phyloP scores from a whole-genome alignment of 2,113 vertebrate species.

The Dascyllus trimaculatus region DNA sequence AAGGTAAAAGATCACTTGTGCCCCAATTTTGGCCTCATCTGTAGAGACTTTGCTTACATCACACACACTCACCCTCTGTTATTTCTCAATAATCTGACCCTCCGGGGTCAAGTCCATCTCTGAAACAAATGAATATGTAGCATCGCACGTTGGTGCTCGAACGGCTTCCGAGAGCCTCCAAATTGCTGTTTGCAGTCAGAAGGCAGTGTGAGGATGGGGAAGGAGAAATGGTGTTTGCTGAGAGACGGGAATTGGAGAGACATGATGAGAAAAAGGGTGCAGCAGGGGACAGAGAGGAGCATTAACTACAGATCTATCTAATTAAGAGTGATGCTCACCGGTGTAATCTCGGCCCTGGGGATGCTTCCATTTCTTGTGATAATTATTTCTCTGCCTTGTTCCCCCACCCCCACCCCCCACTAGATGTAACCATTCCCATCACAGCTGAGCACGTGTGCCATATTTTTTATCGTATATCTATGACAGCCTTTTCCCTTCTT shows the following conservation, averaged over 20 bases:
- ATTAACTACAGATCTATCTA: slow-evolving; percentile 76
- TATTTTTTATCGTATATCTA: slow-evolving; percentile 30
- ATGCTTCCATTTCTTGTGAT: slow-evolving; percentile 47
- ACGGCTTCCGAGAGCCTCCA: slow-evolving; percentile 27
- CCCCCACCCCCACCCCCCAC: slow-evolving; percentile 20
- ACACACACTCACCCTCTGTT: slow-evolving; percentile 16
- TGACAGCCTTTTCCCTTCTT: slow-evolving; percentile 34
- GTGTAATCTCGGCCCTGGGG: slow-evolving; percentile 68
- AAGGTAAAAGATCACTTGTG: slow-evolving; percentile 3
- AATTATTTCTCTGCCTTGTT: slow-evolving; percentile 74
- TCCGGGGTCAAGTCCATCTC: slow-evolving; percentile 50
- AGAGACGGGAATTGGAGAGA: slow-evolving; percentile 20
- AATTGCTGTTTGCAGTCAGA: slow-evolving; percentile 43
- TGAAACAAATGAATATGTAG: slow-evolving; percentile 45
- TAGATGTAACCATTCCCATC: slow-evolving; percentile 52
- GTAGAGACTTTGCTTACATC: not conserved
- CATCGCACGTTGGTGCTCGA: slow-evolving; percentile 33
- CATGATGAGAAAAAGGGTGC: slow-evolving; percentile 46
- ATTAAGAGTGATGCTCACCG: slow-evolving; percentile 73
- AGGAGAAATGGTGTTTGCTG: slow-evolving; percentile 16
- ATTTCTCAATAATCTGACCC: slow-evolving; percentile 24
- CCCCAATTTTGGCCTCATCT: slow-evolving; percentile 7
- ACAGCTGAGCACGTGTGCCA: slow-evolving; percentile 6
- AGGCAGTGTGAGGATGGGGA: slow-evolving; percentile 10
- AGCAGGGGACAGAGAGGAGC: slow-evolving; percentile 59